A percentile compares a stretch with the other conserved stretches of the same genome.
These are phyloP conservation scores for Diorhabda sublineata DNA, from an alignment of 1,140 invertebrate species.

Conservation along the genomic window DNA sequence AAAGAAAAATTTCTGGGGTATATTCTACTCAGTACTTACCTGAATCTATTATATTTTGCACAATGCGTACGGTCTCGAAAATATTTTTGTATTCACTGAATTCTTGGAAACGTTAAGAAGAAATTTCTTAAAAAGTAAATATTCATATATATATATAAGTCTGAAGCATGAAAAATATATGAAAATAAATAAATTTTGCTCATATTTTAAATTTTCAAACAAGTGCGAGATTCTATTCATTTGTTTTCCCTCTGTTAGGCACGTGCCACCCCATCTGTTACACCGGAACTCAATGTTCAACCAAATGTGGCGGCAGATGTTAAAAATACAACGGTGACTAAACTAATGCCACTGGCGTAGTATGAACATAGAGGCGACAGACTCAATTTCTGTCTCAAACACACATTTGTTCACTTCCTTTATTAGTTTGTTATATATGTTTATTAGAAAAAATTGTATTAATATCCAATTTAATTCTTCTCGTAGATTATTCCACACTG, in stretches of 20 bases:
- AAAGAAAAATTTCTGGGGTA: not conserved
- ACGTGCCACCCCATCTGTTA: constrained; percentile 7
- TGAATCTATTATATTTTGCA: not conserved
- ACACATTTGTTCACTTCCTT: too few relatives aligned
- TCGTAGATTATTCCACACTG: too few relatives aligned
- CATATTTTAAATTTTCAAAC: not conserved
- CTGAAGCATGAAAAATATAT: too few relatives aligned
- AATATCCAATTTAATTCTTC: too few relatives aligned
- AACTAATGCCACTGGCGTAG: too few relatives aligned
- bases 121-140: not conserved
- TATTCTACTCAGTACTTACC: not conserved
- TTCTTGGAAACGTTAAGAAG: not conserved
- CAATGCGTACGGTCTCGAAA: too few relatives aligned
- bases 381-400: too few relatives aligned
- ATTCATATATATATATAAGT: not conserved
- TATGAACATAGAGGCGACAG: too few relatives aligned
- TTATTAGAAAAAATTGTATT: too few relatives aligned
- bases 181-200: too few relatives aligned
- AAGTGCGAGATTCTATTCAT: not conserved
- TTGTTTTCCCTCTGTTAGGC: not conserved
- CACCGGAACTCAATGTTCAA: constrained; percentile 6
- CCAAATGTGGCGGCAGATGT: constrained; percentile 5
- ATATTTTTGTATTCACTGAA: too few relatives aligned
- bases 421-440: too few relatives aligned
- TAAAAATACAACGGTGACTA: not conserved